These are phyloP conservation scores for Lamellibrachia satsuma DNA, from an alignment of 2,888 invertebrate species.

Conservation along the genomic window DNA sequence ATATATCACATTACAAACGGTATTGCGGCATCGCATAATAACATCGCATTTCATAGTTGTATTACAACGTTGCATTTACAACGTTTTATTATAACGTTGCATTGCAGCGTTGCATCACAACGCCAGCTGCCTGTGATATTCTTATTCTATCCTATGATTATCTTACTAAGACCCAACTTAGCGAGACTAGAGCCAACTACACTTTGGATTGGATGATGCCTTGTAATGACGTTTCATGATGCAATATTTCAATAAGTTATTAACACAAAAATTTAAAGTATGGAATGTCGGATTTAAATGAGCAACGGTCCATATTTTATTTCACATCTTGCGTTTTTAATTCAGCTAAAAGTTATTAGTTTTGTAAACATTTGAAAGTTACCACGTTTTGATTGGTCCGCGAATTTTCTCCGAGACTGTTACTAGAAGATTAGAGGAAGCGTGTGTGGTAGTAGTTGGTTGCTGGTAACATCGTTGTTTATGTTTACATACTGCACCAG, in stretches of 20 bases:
- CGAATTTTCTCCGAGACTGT: background rate
- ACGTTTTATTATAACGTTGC: no score
- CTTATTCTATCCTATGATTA: no score
- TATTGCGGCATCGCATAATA: no score
- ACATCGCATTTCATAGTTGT: no score
- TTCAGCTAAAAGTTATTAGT: background rate
- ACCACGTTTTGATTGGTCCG: background rate
- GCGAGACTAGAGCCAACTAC: background rate
- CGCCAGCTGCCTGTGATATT: no score
- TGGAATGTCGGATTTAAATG: background rate
- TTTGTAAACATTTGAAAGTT: background rate
- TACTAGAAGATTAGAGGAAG: background rate
- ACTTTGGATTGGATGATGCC: background rate
- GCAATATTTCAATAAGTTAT: background rate
- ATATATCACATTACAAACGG: no score
- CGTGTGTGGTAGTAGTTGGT: slow-evolving; percentile 3
- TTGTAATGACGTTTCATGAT: background rate
- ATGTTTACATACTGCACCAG: slow-evolving; percentile 4
- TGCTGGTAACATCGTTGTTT: slow-evolving; percentile 4
- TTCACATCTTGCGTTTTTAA: background rate
- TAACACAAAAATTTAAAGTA: background rate
- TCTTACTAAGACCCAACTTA: no score
- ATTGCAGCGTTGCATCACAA: no score
- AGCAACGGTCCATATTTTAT: background rate
- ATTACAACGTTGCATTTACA: no score